Evolutionary conservation across 1,140 invertebrate genomes (phyloP), one percentile per base, ranked within the genome.

Genomic region (Lutraria rhynchaena): DNA sequence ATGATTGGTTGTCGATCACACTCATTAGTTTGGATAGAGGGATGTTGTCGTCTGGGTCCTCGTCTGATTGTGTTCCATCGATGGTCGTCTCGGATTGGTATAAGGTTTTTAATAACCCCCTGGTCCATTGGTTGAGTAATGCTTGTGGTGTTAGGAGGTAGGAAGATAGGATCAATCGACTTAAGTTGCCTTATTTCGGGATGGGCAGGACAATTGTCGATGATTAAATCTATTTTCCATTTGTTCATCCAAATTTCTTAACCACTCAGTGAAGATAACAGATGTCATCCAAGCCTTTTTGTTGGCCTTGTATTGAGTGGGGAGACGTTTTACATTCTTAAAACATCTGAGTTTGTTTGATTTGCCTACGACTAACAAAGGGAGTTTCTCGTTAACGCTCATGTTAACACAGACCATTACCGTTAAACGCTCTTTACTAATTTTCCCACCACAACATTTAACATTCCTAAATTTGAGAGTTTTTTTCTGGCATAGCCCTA

Each of bases 331-430:
- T 0, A 69, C 46, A 31, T 87, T 90, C 85, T 93, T 93, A 83
- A 93, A 94, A 87, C 92, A 93, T 29, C 89, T 83, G 57, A 92
- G 93, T 33, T 92, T 92, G 83, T 83, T 77, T 15, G 85, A 91
- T 86, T 93, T 93, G 80, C 93, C 93, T 70, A 93, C 93, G 5
- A 94, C 84, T 19, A 93, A 71, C 37, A 92, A 90, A 60, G 89
- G 90, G 9, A 92, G 77, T 88, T 93, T 93, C 77, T 93, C 90
- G 37, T 87, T 90, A 9, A 92, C 92, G 24, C 81, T 84, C 87
- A 90, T 91, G 84, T 93, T 93, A n/a, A n/a, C n/a, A n/a, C n/a
- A n/a, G n/a, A n/a, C n/a, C n/a, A n/a, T n/a, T n/a, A n/a, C n/a
- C n/a, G 92, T 93, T 17, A 94, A 74, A 51, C 92, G 84, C 67